Evolutionary conservation across 1,140 invertebrate species (phyloP).

Genomic region (Cardiocondyla obscurior): DNA sequence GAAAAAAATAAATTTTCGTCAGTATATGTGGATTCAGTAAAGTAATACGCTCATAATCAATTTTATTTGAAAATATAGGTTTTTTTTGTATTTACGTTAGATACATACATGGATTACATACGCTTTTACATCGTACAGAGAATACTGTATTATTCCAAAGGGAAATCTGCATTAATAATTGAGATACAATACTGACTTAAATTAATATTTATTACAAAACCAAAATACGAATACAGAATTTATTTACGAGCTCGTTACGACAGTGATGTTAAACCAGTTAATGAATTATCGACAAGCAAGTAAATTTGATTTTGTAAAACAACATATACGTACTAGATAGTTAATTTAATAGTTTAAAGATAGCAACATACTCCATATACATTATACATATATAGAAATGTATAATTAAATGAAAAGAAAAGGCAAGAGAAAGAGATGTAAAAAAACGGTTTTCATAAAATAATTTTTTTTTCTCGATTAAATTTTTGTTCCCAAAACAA

Average conservation of each 20-base stretch:
- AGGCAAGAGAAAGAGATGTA: neutral
- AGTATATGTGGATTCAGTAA: neutral
- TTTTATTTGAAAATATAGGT: constrained; percentile 76
- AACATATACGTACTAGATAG: neutral
- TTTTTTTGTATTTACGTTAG: constrained; percentile 64
- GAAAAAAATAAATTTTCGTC: neutral
- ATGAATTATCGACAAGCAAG: neutral
- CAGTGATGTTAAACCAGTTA: constrained; percentile 1
- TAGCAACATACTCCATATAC: neutral
- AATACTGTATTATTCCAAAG: constrained; percentile 23
- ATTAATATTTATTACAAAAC: constrained; percentile 3
- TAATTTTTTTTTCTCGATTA: neutral
- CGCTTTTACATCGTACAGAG: constrained; percentile 12
- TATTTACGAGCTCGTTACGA: neutral
- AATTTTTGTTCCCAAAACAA: neutral
- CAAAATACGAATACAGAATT: neutral
- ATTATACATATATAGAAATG: neutral
- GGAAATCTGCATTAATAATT: constrained; percentile 6
- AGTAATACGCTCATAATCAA: constrained; percentile 62
- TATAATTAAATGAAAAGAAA: neutral
- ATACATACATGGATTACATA: constrained; percentile 25
- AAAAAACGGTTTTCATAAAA: neutral
- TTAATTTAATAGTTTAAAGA: constrained; percentile 9
- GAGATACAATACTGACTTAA: constrained; percentile 14
- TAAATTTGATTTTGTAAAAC: constrained; percentile 8